A percentile compares a stretch with the other conserved stretches of the same genome.
Conservation (phyloP, 2,113 vertebrate genomes). For the Heterotis niloticus region DNA sequence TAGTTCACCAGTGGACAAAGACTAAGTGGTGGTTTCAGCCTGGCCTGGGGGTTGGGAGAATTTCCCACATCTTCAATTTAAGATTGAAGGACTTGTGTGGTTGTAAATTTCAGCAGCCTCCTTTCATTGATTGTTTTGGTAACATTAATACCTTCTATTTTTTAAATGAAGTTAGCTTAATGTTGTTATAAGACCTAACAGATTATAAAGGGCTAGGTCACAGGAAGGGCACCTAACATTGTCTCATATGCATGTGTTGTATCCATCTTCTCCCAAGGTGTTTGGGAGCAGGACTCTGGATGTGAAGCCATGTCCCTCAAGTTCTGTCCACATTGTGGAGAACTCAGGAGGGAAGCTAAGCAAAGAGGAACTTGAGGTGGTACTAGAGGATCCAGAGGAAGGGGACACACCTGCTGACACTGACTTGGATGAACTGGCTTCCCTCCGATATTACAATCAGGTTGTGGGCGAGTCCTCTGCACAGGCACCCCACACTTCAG, state of each 20-base stretch:
- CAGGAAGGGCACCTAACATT: background rate
- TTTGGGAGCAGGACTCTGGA: slow-evolving; percentile 54
- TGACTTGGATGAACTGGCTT: slow-evolving; percentile 69
- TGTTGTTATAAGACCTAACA: background rate
- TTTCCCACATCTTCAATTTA: no score
- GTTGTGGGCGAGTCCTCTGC: slow-evolving; percentile 75
- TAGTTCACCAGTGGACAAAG: no score
- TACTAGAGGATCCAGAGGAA: slow-evolving; percentile 64
- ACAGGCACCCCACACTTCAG: slow-evolving; percentile 41
- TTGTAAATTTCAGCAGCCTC: no score
- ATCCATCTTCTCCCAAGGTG: background rate
- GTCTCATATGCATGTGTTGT: background rate
- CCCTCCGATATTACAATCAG: slow-evolving; percentile 79
- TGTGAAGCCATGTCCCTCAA: slow-evolving; percentile 83
- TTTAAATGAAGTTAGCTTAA: background rate
- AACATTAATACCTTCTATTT: no score
- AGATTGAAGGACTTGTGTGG: no score
- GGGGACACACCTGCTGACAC: slow-evolving; percentile 61
- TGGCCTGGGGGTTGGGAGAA: no score
- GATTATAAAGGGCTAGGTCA: no score
- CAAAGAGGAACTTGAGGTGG: slow-evolving; percentile 77
- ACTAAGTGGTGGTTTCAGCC: no score
- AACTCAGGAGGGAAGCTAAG: slow-evolving; percentile 53
- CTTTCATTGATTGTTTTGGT: no score
- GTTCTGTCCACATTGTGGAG: slow-evolving; percentile 83